Percentiles rank a stretch among this genome's conserved stretches.
phyloP scores from a whole-genome alignment of 2,888 invertebrate genomes.

The Nasonovia ribisnigri region DNA sequence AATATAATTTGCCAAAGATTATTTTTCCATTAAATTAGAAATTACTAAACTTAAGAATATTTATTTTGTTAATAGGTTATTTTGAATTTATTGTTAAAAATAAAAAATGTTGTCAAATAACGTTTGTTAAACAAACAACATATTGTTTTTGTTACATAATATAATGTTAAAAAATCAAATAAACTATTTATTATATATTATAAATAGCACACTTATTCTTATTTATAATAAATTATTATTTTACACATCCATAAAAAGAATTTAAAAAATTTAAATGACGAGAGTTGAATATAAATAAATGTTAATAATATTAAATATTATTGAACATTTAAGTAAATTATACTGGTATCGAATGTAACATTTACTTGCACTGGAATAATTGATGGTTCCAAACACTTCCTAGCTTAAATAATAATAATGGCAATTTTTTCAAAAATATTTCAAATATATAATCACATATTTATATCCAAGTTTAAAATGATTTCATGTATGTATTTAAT shows the following conservation, averaged over 20 bases:
- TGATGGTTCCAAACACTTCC: background rate
- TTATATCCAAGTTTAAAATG: background rate
- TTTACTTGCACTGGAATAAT: background rate
- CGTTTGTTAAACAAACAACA: too few species aligned
- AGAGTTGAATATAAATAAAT: background rate
- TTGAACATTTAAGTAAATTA: too few species aligned
- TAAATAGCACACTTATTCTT: background rate
- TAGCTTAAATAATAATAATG: background rate
- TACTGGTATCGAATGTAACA: background rate
- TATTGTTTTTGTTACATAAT: background rate
- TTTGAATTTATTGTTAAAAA: background rate
- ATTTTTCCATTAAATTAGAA: conserved; percentile 1
- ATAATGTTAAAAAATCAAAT: background rate
- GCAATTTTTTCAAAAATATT: background rate
- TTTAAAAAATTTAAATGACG: background rate
- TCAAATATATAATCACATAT: background rate
- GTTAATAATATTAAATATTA: background rate
- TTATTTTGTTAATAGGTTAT: background rate
- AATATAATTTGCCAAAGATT: conserved; percentile 23
- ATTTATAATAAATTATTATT: background rate
- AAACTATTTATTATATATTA: background rate
- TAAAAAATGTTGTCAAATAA: background rate
- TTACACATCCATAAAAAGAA: background rate
- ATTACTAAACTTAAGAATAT: background rate
- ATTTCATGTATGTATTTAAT: background rate